Base-by-base conservation (phyloP, 2,888 invertebrate genomes). In the Xestia rhomboidea region DNA sequence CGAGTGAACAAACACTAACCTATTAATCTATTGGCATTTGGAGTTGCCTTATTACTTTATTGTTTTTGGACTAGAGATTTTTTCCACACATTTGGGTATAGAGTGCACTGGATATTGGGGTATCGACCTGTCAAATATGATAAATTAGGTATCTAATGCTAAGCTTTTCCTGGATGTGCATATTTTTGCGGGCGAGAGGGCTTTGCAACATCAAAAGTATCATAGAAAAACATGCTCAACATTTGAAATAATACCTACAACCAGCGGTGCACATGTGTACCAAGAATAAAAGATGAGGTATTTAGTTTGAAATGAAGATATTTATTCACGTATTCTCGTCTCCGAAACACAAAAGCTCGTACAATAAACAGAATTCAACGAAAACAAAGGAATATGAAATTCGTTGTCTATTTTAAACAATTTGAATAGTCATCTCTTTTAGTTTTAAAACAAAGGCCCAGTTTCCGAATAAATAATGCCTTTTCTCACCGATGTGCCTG, bases 401-500 rank as follows among this genome's bases (percentile, higher is more conserved):
- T 51, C 44, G n/a, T 44, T 68, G 70, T 38, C 49, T 82, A 83
- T 82, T 83, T 73, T 38, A 73, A 78, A 63, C 44, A 74, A 69
- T 57, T 85, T 62, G 15, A 72, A 74, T 81, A 64, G 64, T 70
- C 62, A 67, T 49, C 34, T 76, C 60, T 73, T 73, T 76, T 46
- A 41, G 63, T 79, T 68, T 60, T n/a, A 46, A 66, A 77, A 67
- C 68, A 74, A 34, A 60, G 85, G 21, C 46, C 71, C 51, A 69
- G 44, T 66, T 75, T 67, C 18, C 44, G 7, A 62, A 77, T 82
- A 77, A 67, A 80, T 75, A 77, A 81, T 83, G 70, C 68, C 66
- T 77, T 79, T 81, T 82, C 78, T 74, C 82, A 79, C 77, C 44
- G 76, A 63, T 79, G 63, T 49, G 71, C 34, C 72, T 69, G 34